phyloP scores from a whole-genome alignment of 2,113 vertebrate genomes.

The Sphyrna mokarran region DNA sequence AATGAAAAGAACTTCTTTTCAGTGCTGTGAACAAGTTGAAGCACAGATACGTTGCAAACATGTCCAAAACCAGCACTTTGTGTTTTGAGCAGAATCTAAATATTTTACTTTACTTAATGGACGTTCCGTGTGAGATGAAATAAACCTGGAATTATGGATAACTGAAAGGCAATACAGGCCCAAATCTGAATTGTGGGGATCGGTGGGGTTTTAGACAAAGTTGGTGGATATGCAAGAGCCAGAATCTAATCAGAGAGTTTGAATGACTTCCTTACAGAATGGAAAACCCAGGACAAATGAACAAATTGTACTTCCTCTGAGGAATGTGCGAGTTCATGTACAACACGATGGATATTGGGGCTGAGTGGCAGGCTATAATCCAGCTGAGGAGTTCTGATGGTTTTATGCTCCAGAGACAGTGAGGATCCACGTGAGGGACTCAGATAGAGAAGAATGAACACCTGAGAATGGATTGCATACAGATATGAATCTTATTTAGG shows the following conservation, averaged over 20 bases:
- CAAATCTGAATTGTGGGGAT: background rate
- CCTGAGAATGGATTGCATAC: background rate
- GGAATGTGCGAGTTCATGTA: background rate
- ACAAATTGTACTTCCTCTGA: background rate
- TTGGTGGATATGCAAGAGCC: background rate
- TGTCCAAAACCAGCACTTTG: background rate
- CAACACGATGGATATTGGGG: background rate
- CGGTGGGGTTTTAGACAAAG: background rate
- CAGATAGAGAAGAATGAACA: background rate
- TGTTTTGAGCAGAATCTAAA: background rate
- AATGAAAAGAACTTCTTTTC: background rate
- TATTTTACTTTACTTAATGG: background rate
- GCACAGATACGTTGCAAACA: background rate
- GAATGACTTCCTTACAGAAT: background rate
- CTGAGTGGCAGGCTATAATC: background rate
- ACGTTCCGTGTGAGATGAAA: background rate
- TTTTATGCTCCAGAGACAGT: background rate
- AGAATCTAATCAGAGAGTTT: background rate
- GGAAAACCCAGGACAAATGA: constrained; percentile 4
- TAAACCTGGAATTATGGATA: background rate
- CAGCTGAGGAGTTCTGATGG: background rate
- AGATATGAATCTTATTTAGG: background rate
- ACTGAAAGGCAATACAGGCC: background rate
- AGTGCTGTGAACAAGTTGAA: background rate
- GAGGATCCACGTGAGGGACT: background rate